Percentiles rank a stretch among this genome's conserved stretches.
These are phyloP conservation scores for Eupeodes corollae DNA, from an alignment of 1,140 invertebrate genomes.

Conservation along the genomic window DNA sequence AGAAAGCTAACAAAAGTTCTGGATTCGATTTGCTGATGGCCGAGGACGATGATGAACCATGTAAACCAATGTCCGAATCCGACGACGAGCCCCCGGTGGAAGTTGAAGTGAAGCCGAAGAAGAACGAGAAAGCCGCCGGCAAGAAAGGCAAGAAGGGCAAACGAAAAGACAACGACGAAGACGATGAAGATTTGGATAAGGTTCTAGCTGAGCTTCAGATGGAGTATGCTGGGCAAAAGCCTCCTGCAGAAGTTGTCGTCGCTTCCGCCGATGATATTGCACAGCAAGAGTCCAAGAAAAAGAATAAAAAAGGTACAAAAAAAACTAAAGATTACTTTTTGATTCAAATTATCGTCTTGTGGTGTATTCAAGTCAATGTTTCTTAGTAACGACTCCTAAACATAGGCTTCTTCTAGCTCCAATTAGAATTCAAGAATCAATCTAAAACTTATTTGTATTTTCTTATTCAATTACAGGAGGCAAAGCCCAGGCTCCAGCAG, in stretches of 20 bases:
- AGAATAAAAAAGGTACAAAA: constrained; percentile 41
- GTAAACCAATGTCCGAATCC: constrained; percentile 16
- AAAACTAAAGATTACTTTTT: constrained; percentile 20
- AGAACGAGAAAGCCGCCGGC: constrained; percentile 44
- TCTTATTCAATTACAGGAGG: constrained; percentile 9
- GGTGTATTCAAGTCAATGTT: too few relatives aligned
- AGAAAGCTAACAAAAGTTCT: constrained; percentile 42
- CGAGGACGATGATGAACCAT: constrained; percentile 42
- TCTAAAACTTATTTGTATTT: constrained; percentile 39
- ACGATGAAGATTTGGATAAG: constrained; percentile 70
- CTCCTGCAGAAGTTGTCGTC: constrained; percentile 11
- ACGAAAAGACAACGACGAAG: constrained; percentile 65
- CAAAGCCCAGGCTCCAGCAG: constrained; percentile 24
- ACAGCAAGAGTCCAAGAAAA: constrained; percentile 40
- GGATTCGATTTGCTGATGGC: constrained; percentile 50
- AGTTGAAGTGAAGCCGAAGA: constrained; percentile 40
- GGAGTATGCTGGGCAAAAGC: constrained; percentile 57
- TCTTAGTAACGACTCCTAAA: too few relatives aligned
- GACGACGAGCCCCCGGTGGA: constrained; percentile 33
- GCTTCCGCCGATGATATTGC: constrained; percentile 33
- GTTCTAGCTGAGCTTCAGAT: constrained; percentile 68
- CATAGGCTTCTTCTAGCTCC: too few relatives aligned
- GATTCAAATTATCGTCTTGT: too few relatives aligned
- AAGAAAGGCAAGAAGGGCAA: constrained; percentile 59
- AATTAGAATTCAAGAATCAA: too few relatives aligned